Evolutionary conservation across 2,113 vertebrate genomes (phyloP).

Genomic region (Callorhinus ursinus): DNA sequence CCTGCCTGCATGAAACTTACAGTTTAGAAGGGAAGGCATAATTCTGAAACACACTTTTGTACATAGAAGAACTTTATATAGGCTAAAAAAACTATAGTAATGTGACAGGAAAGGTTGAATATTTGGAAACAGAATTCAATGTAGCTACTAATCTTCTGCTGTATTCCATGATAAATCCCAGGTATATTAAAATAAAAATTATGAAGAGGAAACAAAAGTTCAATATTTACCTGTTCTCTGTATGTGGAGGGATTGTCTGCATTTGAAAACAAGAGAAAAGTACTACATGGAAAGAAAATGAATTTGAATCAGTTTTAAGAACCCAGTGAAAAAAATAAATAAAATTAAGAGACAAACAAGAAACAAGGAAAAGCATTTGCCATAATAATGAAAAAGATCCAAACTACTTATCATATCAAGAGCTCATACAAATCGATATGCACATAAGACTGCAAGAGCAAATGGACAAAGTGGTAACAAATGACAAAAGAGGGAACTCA

Average conservation of each 20-base stretch:
- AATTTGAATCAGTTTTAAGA: constrained; percentile 9
- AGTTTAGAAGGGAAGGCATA: not conserved
- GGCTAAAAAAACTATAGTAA: not conserved
- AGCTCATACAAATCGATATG: not conserved
- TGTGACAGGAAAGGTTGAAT: not conserved
- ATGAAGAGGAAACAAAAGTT: not conserved
- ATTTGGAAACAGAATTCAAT: not conserved
- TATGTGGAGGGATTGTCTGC: not conserved
- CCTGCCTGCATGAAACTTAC: not conserved
- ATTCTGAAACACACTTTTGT: not conserved
- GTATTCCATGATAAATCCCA: not conserved
- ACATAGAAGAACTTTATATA: not conserved
- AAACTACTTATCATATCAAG: not conserved
- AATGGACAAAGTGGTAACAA: not conserved
- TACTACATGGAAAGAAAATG: not conserved
- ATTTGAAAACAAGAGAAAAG: constrained; percentile 53
- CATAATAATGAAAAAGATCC: not conserved
- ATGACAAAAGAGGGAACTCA: not conserved
- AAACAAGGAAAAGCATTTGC: not conserved
- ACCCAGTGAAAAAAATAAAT: not conserved
- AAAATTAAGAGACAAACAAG: not conserved
- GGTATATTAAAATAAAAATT: constrained; percentile 13
- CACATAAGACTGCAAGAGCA: not conserved
- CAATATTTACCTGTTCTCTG: not conserved
- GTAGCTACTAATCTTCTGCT: not conserved